These are phyloP conservation scores for Drosophila cognata DNA, from an alignment of 2,888 invertebrate species.

Conservation along the genomic window DNA sequence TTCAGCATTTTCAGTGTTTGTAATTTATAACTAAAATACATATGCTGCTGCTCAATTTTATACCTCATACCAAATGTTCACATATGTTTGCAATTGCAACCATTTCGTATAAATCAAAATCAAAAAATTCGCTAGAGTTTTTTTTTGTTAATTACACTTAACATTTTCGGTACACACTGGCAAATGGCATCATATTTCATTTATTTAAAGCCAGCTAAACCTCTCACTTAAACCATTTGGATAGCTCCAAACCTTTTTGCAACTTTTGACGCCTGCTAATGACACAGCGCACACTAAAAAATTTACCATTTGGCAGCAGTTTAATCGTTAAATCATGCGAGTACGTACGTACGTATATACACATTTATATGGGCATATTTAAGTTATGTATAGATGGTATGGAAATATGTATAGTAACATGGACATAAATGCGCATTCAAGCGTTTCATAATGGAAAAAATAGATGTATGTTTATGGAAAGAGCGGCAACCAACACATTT, in stretches of 20 bases:
- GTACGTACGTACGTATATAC: not conserved
- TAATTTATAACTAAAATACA: constrained; percentile 31
- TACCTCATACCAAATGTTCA: constrained; percentile 15
- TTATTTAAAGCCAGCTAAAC: constrained; percentile 37
- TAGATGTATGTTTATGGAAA: constrained; percentile 14
- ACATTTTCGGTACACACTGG: not conserved
- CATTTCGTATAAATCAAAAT: constrained; percentile 21
- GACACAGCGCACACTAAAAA: constrained; percentile 23
- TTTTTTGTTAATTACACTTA: constrained; percentile 2
- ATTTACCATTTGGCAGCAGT: constrained; percentile 42
- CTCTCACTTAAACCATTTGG: constrained; percentile 27
- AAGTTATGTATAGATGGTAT: constrained; percentile 18
- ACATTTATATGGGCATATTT: constrained; percentile 44
- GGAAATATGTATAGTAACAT: constrained; percentile 26
- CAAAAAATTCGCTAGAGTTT: constrained; percentile 1
- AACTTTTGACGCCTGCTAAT: constrained; percentile 37
- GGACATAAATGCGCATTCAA: constrained; percentile 69
- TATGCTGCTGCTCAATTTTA: constrained; percentile 28
- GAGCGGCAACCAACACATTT: constrained; percentile 58
- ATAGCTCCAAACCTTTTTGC: constrained; percentile 16
- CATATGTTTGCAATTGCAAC: constrained; percentile 14
- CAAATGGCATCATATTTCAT: constrained; percentile 27
- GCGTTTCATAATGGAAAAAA: constrained; percentile 72
- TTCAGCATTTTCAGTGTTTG: constrained; percentile 9
- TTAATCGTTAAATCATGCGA: constrained; percentile 37